phyloP scores from a whole-genome alignment of 2,113 vertebrate species.

The Oryzias celebensis region DNA sequence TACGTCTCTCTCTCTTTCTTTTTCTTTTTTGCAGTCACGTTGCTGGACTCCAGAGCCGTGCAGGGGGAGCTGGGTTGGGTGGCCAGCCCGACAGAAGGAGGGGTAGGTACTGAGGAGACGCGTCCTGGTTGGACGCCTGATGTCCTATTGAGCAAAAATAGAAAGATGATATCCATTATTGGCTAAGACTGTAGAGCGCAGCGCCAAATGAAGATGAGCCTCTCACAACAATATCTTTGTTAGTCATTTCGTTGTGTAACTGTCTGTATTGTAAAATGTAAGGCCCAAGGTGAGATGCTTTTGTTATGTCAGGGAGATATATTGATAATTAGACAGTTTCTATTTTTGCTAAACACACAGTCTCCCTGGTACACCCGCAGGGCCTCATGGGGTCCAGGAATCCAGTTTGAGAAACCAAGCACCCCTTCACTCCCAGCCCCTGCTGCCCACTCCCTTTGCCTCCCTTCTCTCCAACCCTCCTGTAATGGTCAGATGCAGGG shows the following conservation, averaged over 20 bases:
- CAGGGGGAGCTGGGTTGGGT: conserved; percentile 98
- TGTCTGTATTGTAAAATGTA: conserved; percentile 9
- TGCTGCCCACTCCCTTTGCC: conserved; percentile 38
- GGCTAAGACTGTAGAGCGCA: conserved; percentile 31
- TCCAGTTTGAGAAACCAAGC: conserved; percentile 41
- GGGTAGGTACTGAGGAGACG: conserved; percentile 84
- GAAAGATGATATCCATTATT: conserved; percentile 58
- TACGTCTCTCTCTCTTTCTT: conserved; percentile 58
- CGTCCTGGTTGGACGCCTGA: conserved; percentile 50
- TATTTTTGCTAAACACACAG: conserved; percentile 15
- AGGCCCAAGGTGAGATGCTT: conserved; percentile 15
- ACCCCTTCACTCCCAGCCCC: conserved; percentile 20
- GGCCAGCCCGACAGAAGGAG: conserved; percentile 96
- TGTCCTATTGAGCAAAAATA: conserved; percentile 50
- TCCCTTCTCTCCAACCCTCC: conserved; percentile 52
- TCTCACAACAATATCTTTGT: conserved; percentile 38
- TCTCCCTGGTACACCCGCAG: conserved; percentile 12
- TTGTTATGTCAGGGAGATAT: conserved; percentile 10
- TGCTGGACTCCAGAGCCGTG: conserved; percentile 96
- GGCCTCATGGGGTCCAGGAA: conserved; percentile 30
- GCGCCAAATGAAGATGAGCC: conserved; percentile 28
- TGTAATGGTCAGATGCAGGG: conserved; percentile 83
- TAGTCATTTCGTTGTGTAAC: conserved; percentile 32
- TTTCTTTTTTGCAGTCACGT: conserved; percentile 86
- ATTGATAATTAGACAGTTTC: conserved; percentile 10